Percentiles rank a stretch among this genome's conserved stretches.
Conservation (phyloP, 1,140 invertebrate genomes). For the Polypedilum pembai region DNA sequence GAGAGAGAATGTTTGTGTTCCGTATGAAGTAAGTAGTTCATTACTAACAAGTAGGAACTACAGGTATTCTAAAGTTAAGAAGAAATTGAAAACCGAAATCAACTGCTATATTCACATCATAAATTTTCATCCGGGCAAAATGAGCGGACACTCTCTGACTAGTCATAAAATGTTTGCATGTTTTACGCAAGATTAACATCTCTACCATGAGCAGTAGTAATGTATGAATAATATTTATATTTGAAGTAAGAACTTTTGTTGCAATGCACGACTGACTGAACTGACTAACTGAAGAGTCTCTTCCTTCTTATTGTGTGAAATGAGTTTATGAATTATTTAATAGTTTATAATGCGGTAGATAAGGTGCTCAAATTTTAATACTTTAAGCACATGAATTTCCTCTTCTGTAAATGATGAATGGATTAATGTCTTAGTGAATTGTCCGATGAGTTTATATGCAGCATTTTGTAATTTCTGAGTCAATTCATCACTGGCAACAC, state of each 20-base stretch:
- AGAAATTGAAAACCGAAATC: not conserved
- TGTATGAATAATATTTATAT: not conserved
- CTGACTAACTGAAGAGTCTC: not conserved
- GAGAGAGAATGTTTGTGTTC: not conserved
- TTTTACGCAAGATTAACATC: conserved; percentile 28
- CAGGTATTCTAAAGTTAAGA: not conserved
- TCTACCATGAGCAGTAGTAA: not conserved
- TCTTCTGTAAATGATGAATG: conserved; percentile 12
- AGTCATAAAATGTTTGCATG: conserved; percentile 24
- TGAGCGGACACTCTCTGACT: conserved; percentile 1
- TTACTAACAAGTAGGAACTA: not conserved
- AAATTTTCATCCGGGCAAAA: conserved; percentile 9
- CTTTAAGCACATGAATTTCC: not conserved
- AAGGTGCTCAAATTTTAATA: conserved; percentile 26
- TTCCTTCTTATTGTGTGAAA: not conserved
- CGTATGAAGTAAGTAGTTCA: not conserved
- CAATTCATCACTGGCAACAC: not conserved
- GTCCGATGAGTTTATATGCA: not conserved
- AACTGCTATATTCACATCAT: conserved; percentile 6
- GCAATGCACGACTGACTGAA: not conserved
- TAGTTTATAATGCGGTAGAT: conserved; percentile 18
- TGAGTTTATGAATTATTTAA: conserved; percentile 28
- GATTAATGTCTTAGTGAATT: not conserved
- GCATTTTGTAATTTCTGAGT: not conserved
- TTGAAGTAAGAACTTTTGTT: not conserved